Evolutionary conservation across 2,797 vertebrate genomes (phyloP), one percentile per base, ranked within the genome.

Genomic region (Acanthis flammea): DNA sequence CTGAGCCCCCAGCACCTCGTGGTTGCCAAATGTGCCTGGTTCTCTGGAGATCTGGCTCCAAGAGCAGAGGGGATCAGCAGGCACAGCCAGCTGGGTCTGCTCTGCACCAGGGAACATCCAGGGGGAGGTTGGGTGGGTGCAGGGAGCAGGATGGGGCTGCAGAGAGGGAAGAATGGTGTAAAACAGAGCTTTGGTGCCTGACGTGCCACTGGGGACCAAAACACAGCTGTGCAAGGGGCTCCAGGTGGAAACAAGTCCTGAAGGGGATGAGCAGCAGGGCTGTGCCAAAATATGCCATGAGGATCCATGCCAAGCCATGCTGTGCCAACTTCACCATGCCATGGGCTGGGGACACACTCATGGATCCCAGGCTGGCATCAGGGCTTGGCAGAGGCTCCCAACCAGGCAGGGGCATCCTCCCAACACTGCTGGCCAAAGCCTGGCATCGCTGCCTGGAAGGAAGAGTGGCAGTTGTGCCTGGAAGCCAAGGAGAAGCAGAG

Each of bases 321-420:
- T 5, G 21, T 35, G 58, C 48, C 48, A 54, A 2, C 33, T 19
- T 28, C 48, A 47, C 57, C 9, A 0, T 18, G 48, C 74, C 45
- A 13, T 27, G 0, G 2, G 7, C 55, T 70, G n/a, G 31, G 42
- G 51, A 33, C 50, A 61, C 0, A 0, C 16, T 66, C 21, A 1
- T 2, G 8, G 47, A 14, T 5, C 28, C 42, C 1, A 5, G 31
- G 18, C 58, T 61, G n/a, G 73, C 9, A 0, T 12, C 76, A 55
- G 0, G 0, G 33, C 57, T 41, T 5, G 5, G 22, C n/a, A 7
- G 10, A 10, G 51, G 10, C 35, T 72, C 60, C 10, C 30, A 42
- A 2, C 11, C 19, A 17, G 6, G 10, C 3, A 2, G 67, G 62
- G 17, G 21, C 66, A 33, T 22, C 63, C 1, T 1, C 5, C 4